These are phyloP conservation scores for Drosophila cardini DNA, from an alignment of 1,140 invertebrate genomes.

Conservation along the genomic window DNA sequence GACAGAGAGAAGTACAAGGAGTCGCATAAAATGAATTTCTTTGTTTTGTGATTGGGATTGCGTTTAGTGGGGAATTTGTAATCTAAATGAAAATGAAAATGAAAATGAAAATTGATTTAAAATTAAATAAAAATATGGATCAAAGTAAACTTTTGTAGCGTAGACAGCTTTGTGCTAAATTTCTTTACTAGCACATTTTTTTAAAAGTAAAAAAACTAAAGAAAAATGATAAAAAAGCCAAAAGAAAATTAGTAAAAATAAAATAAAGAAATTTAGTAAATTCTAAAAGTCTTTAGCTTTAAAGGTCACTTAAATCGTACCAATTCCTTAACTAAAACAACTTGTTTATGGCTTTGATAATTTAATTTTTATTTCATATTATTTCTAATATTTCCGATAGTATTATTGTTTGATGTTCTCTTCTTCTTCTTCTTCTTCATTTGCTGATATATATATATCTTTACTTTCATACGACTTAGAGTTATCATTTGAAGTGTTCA, in stretches of 20 bases:
- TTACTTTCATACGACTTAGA: conserved; percentile 61
- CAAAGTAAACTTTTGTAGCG: conserved; percentile 57
- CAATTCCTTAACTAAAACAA: conserved; percentile 5
- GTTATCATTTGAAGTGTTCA: conserved; percentile 69
- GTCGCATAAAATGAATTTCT: conserved; percentile 18
- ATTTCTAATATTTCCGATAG: conserved; percentile 40
- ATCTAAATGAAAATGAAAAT: conserved; percentile 19
- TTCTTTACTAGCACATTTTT: neutral
- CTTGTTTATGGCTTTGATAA: conserved; percentile 54
- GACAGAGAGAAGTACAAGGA: neutral
- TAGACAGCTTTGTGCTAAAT: neutral
- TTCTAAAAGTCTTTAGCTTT: neutral
- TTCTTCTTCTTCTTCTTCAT: conserved; percentile 9
- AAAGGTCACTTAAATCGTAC: neutral
- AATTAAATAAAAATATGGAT: conserved; percentile 69
- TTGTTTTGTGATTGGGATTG: conserved; percentile 41
- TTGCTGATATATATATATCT: conserved; percentile 46
- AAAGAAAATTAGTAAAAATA: no score
- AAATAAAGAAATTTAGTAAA: no score
- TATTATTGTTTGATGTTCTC: conserved; percentile 42
- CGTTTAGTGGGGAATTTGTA: conserved; percentile 35
- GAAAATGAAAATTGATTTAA: conserved; percentile 72
- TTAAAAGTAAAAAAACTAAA: no score
- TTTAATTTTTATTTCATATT: conserved; percentile 65
- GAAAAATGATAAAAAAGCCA: no score